These are phyloP conservation scores for Rhabdophis nuchalis DNA, from an alignment of 2,797 vertebrate genomes.

Conservation along the genomic window DNA sequence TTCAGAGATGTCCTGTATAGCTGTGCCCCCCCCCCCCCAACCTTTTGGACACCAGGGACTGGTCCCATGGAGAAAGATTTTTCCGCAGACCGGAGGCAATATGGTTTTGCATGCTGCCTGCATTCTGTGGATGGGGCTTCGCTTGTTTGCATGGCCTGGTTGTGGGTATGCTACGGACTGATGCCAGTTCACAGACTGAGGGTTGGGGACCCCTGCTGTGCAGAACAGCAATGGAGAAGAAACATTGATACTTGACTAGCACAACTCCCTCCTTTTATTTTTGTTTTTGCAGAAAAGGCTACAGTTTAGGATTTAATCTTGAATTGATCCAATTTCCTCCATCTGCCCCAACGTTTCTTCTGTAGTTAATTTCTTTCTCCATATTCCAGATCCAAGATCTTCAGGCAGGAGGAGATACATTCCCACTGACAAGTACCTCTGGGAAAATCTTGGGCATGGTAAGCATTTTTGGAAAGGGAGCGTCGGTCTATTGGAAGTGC, in stretches of 20 bases:
- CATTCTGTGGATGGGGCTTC: too few relatives aligned
- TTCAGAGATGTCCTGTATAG: not conserved
- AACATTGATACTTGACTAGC: not conserved
- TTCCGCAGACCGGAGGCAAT: too few relatives aligned
- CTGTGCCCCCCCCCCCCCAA: too few relatives aligned
- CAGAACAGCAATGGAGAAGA: too few relatives aligned
- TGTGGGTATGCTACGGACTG: too few relatives aligned
- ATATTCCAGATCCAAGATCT: conserved; percentile 67
- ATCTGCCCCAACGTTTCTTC: not conserved
- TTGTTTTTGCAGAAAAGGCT: not conserved
- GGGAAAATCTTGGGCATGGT: conserved; percentile 86
- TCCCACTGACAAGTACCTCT: conserved; percentile 77
- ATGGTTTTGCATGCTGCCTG: too few relatives aligned
- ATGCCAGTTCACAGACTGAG: too few relatives aligned
- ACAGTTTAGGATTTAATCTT: not conserved
- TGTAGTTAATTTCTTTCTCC: not conserved
- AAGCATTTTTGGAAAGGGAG: conserved; percentile 28
- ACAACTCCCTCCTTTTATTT: not conserved
- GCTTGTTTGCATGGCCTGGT: too few relatives aligned
- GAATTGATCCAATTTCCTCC: not conserved
- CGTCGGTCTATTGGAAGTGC: not conserved
- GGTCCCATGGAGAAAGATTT: too few relatives aligned
- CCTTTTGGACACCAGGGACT: too few relatives aligned
- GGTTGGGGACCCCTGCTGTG: too few relatives aligned
- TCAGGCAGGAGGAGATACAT: conserved; percentile 78